Evolutionary conservation across 2,888 invertebrate species (phyloP).

Genomic region (Paralinhomoeus sp.): DNA sequence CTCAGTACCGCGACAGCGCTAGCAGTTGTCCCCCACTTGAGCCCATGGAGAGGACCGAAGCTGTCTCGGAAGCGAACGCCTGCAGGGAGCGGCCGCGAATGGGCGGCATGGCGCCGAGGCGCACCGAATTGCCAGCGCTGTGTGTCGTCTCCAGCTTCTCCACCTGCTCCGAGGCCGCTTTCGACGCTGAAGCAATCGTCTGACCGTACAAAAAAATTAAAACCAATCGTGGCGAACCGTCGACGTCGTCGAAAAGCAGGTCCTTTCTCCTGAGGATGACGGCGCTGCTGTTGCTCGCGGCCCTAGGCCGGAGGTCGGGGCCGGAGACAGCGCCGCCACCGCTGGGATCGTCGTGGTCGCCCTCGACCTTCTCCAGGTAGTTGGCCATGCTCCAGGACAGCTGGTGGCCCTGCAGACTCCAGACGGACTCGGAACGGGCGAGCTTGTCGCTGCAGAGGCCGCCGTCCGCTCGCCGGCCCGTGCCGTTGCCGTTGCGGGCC

Average conservation of each 20-base stretch:
- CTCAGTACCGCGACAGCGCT: too few species aligned
- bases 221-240: too few species aligned
- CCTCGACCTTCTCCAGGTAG: neutral
- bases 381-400: neutral
- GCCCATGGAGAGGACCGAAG: constrained; percentile 12
- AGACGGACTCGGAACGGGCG: constrained; percentile 2
- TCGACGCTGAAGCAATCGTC: too few species aligned
- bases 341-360: too few species aligned
- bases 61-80: constrained; percentile 9
- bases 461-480: neutral
- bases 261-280: constrained; percentile 14
- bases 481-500: neutral
- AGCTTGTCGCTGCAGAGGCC: constrained; percentile 1
- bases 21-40: constrained; percentile 2
- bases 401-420: constrained; percentile 1
- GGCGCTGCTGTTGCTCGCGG: neutral
- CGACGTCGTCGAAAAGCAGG: constrained; percentile 15
- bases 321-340: too few species aligned
- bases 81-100: neutral
- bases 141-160: too few species aligned
- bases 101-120: neutral
- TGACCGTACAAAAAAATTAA: too few species aligned
- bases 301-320: neutral
- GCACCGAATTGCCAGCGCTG: neutral
- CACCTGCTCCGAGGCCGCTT: too few species aligned